phyloP scores from a whole-genome alignment of 2,797 vertebrate species.

The Sebastes paucispinis region DNA sequence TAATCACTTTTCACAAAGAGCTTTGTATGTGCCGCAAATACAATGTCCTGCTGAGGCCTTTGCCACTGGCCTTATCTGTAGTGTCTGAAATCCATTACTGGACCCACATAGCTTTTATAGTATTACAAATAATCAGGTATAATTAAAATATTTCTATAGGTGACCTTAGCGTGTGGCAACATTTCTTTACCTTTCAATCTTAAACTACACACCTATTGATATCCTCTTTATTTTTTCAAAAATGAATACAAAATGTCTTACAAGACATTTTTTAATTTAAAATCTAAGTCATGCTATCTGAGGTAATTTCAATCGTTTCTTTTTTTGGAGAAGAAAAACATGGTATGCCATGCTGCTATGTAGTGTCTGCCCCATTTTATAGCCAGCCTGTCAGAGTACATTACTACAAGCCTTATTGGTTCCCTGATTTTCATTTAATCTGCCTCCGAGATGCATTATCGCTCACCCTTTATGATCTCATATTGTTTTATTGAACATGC shows the following conservation, averaged over 20 bases:
- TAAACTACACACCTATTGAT: background rate
- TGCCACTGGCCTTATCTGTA: constrained; percentile 4
- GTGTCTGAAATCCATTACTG: constrained; percentile 25
- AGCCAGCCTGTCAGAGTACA: constrained; percentile 74
- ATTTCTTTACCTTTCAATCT: background rate
- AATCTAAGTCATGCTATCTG: background rate
- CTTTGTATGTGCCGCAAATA: constrained; percentile 18
- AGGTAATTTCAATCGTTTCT: constrained; percentile 18
- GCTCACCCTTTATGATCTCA: constrained; percentile 84
- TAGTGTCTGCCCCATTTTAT: constrained; percentile 68
- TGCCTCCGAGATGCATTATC: constrained; percentile 82
- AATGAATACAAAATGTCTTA: background rate
- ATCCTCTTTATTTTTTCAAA: background rate
- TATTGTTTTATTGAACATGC: constrained; percentile 87
- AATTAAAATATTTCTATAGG: constrained; percentile 3
- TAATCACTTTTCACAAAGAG: constrained; percentile 21
- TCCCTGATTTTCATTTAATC: constrained; percentile 88
- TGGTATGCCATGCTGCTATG: constrained; percentile 40
- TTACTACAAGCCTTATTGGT: constrained; percentile 87
- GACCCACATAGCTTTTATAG: constrained; percentile 1
- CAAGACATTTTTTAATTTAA: background rate
- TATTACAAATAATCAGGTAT: constrained; percentile 29
- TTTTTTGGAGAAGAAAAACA: background rate
- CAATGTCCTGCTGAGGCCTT: constrained; percentile 6
- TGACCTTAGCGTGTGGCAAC: background rate